Percentiles rank a stretch among this genome's conserved stretches.
Conservation (phyloP, 2,797 vertebrate species). For the Kryptolebias ocellatus region DNA sequence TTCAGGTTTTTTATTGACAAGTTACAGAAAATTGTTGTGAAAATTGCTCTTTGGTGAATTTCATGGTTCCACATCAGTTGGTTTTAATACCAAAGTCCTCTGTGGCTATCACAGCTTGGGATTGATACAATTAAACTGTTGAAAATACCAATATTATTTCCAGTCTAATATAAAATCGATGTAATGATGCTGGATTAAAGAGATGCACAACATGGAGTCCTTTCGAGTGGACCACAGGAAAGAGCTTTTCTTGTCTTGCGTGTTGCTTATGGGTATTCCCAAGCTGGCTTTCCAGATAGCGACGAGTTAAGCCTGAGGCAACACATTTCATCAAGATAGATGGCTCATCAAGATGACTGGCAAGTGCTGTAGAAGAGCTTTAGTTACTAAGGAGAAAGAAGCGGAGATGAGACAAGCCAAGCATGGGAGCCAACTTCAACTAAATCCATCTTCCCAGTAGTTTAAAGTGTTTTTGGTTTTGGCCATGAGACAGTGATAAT, state of each 20-base stretch:
- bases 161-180: conserved; percentile 1
- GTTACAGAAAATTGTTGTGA: neutral
- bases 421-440: conserved; percentile 18
- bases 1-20: neutral
- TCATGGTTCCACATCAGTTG: neutral
- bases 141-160: conserved; percentile 25
- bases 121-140: conserved; percentile 7
- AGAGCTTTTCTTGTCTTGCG: conserved; percentile 25
- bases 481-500: conserved; percentile 35
- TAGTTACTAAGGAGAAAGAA: conserved; percentile 17
- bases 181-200: conserved; percentile 12
- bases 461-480: conserved; percentile 27
- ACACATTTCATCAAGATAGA: conserved; percentile 19
- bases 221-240: neutral
- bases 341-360: conserved; percentile 53
- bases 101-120: conserved; percentile 8
- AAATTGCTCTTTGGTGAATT: neutral
- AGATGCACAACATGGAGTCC: neutral
- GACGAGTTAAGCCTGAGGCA: conserved; percentile 32
- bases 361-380: conserved; percentile 30
- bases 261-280: conserved; percentile 16
- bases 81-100: conserved; percentile 4
- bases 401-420: conserved; percentile 28
- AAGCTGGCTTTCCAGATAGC: conserved; percentile 34
- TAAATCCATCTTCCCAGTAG: conserved; percentile 27